Percentiles rank a stretch among this genome's conserved stretches.
phyloP scores from a whole-genome alignment of 2,113 vertebrate species.

The Hydropotes inermis region DNA sequence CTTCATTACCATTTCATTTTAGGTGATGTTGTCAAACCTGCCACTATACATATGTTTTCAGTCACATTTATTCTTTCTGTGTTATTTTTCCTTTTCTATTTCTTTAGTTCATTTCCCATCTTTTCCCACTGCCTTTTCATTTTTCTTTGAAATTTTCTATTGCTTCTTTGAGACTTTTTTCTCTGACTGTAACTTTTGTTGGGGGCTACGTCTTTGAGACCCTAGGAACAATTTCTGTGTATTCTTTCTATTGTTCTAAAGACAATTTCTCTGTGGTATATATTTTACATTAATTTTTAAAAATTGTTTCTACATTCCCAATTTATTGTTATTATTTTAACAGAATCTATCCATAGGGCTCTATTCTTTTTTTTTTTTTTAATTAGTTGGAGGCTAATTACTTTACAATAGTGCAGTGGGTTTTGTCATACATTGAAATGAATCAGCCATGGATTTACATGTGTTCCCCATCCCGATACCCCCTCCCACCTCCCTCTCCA shows the following conservation, averaged over 20 bases:
- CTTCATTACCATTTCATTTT: conserved; percentile 24
- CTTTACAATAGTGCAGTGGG: too few species aligned
- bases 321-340: not conserved
- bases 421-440: too few species aligned
- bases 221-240: not conserved
- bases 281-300: not conserved
- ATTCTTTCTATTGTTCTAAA: not conserved
- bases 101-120: not conserved
- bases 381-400: too few species aligned
- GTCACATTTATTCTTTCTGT: not conserved
- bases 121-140: conserved; percentile 20
- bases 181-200: conserved; percentile 27
- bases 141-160: not conserved
- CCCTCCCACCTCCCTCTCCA: too few species aligned
- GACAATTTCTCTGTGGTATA: not conserved
- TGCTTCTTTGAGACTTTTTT: conserved; percentile 29
- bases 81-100: not conserved
- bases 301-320: not conserved
- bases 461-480: too few species aligned
- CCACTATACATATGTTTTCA: not conserved
- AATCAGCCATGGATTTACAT: too few species aligned
- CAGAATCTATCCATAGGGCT: not conserved
- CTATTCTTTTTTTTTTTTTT: not conserved
- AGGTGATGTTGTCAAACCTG: not conserved
- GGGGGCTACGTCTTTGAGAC: not conserved